Evolutionary conservation across 1,140 invertebrate genomes (phyloP).

Genomic region (Ceratoteleas bidentatus): DNA sequence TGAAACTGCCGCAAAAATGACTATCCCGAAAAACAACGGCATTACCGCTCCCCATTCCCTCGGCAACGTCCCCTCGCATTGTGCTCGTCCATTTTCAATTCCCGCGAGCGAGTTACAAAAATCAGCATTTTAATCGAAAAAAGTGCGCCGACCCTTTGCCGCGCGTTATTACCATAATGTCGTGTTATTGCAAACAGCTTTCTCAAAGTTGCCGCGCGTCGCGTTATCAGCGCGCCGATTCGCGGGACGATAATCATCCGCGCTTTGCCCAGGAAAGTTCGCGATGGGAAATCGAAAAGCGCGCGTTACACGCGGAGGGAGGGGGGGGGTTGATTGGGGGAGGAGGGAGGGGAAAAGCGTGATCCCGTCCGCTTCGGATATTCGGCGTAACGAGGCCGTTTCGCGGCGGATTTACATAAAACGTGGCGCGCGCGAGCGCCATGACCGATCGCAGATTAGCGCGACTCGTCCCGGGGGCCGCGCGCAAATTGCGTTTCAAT

Average conservation of each 20-base stretch:
- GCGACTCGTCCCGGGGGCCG: constrained; percentile 11
- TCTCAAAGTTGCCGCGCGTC: constrained; percentile 21
- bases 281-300: constrained; percentile 32
- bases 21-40: too few species aligned
- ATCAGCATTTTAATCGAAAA: constrained; percentile 38
- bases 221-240: constrained; percentile 35
- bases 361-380: constrained; percentile 43
- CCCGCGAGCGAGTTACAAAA: constrained; percentile 11
- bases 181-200: constrained; percentile 40
- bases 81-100: constrained; percentile 2
- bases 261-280: constrained; percentile 32
- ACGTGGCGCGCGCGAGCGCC: constrained; percentile 56
- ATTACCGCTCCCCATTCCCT: too few species aligned
- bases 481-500: constrained; percentile 35
- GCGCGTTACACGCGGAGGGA: constrained; percentile 17
- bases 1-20: too few species aligned
- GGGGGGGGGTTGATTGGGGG: not conserved
- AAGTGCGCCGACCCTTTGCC: constrained; percentile 18
- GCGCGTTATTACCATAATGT: constrained; percentile 34
- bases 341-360: constrained; percentile 10
- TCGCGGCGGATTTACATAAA: constrained; percentile 53
- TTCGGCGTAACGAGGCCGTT: constrained; percentile 57
- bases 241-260: constrained; percentile 26
- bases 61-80: too few species aligned
- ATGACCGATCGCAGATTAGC: constrained; percentile 61